These are phyloP conservation scores for Drosophila triauraria DNA, from an alignment of 1,140 invertebrate genomes.

Conservation along the genomic window DNA sequence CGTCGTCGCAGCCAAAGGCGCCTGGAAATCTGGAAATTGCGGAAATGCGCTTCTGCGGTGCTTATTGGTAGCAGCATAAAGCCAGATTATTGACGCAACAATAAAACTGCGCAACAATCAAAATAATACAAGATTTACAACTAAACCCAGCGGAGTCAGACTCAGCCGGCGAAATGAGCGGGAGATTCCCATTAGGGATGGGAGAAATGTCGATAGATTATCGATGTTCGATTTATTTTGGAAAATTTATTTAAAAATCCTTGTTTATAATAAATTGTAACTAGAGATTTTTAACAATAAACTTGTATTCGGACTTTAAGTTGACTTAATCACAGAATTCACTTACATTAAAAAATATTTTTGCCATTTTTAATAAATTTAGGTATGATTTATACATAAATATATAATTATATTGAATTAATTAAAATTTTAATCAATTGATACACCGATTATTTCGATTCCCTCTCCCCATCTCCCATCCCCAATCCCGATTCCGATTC, in stretches of 20 bases:
- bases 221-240: no score
- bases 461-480: neutral
- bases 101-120: slow-evolving; percentile 68
- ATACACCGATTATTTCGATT: neutral
- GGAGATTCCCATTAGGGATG: slow-evolving; percentile 3
- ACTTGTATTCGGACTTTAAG: no score
- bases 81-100: slow-evolving; percentile 71
- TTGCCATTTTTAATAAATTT: no score
- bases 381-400: no score
- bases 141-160: slow-evolving; percentile 19
- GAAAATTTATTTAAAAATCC: no score
- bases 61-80: slow-evolving; percentile 57
- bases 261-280: no score
- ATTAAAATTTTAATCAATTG: no score
- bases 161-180: slow-evolving; percentile 8
- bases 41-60: slow-evolving; percentile 50
- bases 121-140: slow-evolving; percentile 72
- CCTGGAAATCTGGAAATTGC: slow-evolving; percentile 51
- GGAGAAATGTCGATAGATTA: neutral
- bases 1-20: slow-evolving; percentile 43
- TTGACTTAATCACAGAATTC: no score
- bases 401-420: no score
- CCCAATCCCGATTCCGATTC: slow-evolving; percentile 8
- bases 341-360: no score
- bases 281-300: no score